A percentile compares a stretch with the other conserved stretches of the same genome.
These are phyloP conservation scores for Eleutherodactylus coqui DNA, from an alignment of 2,797 vertebrate genomes.

Conservation along the genomic window DNA sequence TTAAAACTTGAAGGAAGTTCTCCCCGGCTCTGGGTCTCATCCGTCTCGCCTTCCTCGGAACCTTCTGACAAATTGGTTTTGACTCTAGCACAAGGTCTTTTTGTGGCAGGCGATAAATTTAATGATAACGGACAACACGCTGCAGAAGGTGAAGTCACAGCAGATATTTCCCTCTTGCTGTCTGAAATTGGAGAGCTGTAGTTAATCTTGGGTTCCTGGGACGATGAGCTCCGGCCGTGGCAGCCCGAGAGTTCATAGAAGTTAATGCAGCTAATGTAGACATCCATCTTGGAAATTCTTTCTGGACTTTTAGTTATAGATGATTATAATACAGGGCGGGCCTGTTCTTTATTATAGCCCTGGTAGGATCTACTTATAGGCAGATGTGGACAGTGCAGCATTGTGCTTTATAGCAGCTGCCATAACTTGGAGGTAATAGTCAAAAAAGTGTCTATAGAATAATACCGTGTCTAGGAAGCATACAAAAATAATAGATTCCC, in stretches of 20 bases:
- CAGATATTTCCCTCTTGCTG: not conserved
- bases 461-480: no score
- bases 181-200: constrained; percentile 8
- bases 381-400: not conserved
- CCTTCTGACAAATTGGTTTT: constrained; percentile 36
- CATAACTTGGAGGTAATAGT: no score
- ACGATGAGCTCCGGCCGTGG: not conserved
- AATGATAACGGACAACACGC: not conserved
- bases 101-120: constrained; percentile 23
- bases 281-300: not conserved
- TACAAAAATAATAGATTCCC: no score
- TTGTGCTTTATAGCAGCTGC: no score
- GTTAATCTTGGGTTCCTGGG: not conserved
- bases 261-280: not conserved
- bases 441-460: no score
- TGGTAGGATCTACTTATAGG: not conserved
- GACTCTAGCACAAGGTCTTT: constrained; percentile 31
- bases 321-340: not conserved
- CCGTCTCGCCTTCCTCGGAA: not conserved
- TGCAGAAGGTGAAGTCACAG: not conserved
- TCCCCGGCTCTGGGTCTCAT: not conserved
- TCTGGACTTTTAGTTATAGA: not conserved
- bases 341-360: not conserved
- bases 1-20: constrained; percentile 22
- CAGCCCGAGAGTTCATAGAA: not conserved